Percentiles rank a stretch among this genome's conserved stretches.
Conservation (phyloP, 2,797 vertebrate genomes). For the Labeo calbasu region DNA sequence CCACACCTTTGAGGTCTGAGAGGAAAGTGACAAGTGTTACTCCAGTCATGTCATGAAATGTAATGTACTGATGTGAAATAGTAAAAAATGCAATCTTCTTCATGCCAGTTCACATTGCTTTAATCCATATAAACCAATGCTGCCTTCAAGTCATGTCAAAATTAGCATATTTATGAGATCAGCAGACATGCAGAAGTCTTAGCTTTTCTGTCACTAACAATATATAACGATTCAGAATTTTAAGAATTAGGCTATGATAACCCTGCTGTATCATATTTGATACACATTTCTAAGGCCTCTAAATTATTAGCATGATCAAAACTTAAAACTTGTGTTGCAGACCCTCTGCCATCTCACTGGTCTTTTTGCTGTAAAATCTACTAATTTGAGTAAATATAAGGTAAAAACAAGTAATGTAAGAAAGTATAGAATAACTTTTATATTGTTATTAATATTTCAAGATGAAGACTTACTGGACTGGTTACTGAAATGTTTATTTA, state of each 20-base stretch:
- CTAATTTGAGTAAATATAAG: not conserved
- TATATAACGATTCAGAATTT: not conserved
- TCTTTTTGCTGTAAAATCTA: not conserved
- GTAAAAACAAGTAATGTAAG: too few species aligned
- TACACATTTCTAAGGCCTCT: not conserved
- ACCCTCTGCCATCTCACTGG: not conserved
- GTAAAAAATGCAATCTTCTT: not conserved
- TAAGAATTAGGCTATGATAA: not conserved
- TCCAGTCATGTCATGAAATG: not conserved
- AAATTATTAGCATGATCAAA: not conserved
- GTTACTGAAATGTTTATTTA: not conserved
- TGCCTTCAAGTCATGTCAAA: conserved; percentile 36
- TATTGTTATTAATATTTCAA: not conserved
- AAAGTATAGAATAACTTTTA: not conserved
- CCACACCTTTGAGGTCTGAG: conserved; percentile 95
- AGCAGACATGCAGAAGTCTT: not conserved
- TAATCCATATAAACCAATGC: not conserved
- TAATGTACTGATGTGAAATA: conserved; percentile 1
- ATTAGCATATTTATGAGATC: not conserved
- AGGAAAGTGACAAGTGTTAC: conserved; percentile 39
- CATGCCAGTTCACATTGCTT: conserved; percentile 52
- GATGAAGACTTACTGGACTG: not conserved
- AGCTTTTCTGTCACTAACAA: not conserved
- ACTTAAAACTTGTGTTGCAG: not conserved
- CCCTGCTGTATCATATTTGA: too few species aligned